These are phyloP conservation scores for Hedychridium roseum DNA, from an alignment of 2,888 invertebrate species.

Conservation along the genomic window DNA sequence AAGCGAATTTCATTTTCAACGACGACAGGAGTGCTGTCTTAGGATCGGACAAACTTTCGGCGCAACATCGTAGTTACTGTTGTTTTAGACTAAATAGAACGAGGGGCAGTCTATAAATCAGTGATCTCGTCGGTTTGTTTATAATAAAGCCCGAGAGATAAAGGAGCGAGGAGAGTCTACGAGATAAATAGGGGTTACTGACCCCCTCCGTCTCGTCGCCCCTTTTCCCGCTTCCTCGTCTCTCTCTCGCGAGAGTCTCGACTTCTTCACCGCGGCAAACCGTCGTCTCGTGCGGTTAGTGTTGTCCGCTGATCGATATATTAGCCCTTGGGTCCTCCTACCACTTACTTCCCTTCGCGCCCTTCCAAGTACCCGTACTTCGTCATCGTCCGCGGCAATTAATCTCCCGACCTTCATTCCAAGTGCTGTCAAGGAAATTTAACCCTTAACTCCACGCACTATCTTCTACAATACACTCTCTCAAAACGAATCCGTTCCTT, in stretches of 20 bases:
- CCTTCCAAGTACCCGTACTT: neutral
- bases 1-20: neutral
- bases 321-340: slow-evolving; percentile 4
- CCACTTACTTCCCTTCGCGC: neutral
- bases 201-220: slow-evolving; percentile 33
- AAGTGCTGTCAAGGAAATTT: too few species aligned
- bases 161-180: slow-evolving; percentile 22
- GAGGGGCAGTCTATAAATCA: slow-evolving; percentile 21
- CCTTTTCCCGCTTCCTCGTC: neutral
- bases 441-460: neutral
- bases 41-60: neutral
- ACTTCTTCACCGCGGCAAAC: slow-evolving; percentile 3
- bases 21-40: neutral
- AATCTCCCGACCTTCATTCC: slow-evolving; percentile 7
- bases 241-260: slow-evolving; percentile 1
- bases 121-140: slow-evolving; percentile 29
- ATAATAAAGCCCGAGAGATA: slow-evolving; percentile 36
- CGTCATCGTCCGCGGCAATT: slow-evolving; percentile 12
- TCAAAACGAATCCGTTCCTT: neutral
- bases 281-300: slow-evolving; percentile 5
- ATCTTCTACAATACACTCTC: neutral
- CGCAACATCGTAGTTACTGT: too few species aligned
- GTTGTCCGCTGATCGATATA: slow-evolving; percentile 38
- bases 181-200: slow-evolving; percentile 55
- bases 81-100: slow-evolving; percentile 25